Conservation (phyloP, 2,113 vertebrate genomes). For the Saccopteryx bilineata region DNA sequence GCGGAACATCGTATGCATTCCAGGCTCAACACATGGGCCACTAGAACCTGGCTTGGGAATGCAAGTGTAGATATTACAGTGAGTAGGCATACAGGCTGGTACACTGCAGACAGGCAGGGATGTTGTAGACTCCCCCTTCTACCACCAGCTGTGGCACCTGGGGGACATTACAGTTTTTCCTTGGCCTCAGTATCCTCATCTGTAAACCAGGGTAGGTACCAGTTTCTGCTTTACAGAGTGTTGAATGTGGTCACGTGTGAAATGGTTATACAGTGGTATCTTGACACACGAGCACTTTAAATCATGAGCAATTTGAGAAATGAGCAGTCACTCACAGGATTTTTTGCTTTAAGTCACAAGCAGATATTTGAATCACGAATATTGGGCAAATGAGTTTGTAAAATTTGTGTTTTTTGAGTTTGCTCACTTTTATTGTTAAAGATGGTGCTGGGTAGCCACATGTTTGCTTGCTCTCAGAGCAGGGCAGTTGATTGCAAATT, state of each 20-base stretch:
- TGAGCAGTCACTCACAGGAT: too few relatives aligned
- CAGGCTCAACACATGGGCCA: background rate
- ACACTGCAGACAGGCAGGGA: too few relatives aligned
- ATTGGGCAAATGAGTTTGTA: too few relatives aligned
- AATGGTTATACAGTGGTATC: background rate
- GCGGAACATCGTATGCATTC: background rate
- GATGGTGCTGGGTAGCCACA: too few relatives aligned
- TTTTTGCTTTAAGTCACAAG: too few relatives aligned
- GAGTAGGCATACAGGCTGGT: background rate
- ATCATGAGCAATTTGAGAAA: too few relatives aligned
- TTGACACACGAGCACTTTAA: too few relatives aligned
- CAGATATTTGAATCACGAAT: too few relatives aligned
- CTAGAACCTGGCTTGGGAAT: background rate
- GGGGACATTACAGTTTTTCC: background rate
- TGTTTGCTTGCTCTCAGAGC: too few relatives aligned
- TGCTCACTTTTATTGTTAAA: too few relatives aligned
- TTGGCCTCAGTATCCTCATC: background rate
- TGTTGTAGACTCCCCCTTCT: background rate
- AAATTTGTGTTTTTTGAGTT: too few relatives aligned
- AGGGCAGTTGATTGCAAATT: too few relatives aligned
- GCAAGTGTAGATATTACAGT: rapidly evolving
- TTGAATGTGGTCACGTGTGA: background rate
- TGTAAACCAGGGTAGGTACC: background rate
- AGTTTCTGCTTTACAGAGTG: background rate
- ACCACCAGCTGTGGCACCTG: background rate